Evolutionary conservation across 1,140 invertebrate species (phyloP), one percentile per base, ranked within the genome.

Genomic region (Drosophila setifemur): DNA sequence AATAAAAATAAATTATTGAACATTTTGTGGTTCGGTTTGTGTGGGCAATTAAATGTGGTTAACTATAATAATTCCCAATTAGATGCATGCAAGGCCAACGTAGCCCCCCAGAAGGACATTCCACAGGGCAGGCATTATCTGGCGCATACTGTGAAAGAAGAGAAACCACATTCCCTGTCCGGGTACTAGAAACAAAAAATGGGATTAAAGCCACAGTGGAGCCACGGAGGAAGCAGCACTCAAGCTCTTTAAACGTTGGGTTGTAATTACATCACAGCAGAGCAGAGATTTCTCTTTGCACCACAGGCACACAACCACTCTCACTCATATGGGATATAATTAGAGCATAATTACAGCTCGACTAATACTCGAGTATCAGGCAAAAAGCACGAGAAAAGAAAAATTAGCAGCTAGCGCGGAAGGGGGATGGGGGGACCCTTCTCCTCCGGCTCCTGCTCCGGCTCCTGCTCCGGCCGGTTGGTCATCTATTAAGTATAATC

Each of bases 401-500:
- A 58, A 71, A 83, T 86, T 79, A 74, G 81, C 79, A 67, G 81
- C 37, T 23, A 31, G 73, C 67, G 26, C 33, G 63, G 64, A 61
- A 50, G 57, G 9, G 31, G 18, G 21, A 12, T 21, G 11, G 11
- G 23, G 23, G 12, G n/a, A n/a, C n/a, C n/a, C n/a, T n/a, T n/a
- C n/a, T n/a, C n/a, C n/a, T n/a, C n/a, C n/a, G n/a, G 18, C 26
- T 26, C 19, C 43, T n/a, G 43, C 33, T 14, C 28, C 11, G 9
- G 25, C 7, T 7, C 25, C 12, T 9, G 66, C 79, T 66, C 68
- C 69, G 73, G 73, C 68, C 73, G 73, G 73, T 63, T 74, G 78
- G 79, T 83, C 82, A 86, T 86, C 81, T 86, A 86, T 86, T 86
- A 86, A 86, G 82, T 86, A 86, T 86, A 86, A 86, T 86, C 81